Evolutionary conservation across 1,140 invertebrate species (phyloP).

Genomic region (Mylabris phalerata): DNA sequence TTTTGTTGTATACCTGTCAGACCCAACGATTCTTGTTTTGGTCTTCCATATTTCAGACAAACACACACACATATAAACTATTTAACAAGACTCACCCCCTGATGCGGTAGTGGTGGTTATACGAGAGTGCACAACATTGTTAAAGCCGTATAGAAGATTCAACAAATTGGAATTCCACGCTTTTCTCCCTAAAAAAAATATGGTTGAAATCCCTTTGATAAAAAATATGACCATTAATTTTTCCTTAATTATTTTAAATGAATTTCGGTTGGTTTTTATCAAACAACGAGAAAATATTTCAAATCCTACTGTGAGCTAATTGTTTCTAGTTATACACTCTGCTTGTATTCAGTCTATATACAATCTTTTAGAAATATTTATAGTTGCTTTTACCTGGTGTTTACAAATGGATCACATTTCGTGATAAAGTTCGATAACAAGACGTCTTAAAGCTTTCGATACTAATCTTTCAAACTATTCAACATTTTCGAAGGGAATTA

Average conservation of each 20-base stretch:
- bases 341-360: background rate
- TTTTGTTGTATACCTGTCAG: slow-evolving; percentile 12
- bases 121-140: background rate
- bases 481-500: no score
- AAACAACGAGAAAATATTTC: slow-evolving; percentile 1
- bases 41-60: slow-evolving; percentile 1
- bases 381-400: slow-evolving; percentile 13
- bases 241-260: background rate
- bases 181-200: slow-evolving; percentile 4
- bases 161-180: slow-evolving; percentile 5
- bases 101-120: background rate
- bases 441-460: no score
- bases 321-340: slow-evolving; percentile 5
- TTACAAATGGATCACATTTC: slow-evolving; percentile 13
- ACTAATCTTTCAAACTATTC: no score
- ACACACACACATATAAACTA: slow-evolving; percentile 1
- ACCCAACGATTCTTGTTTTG: slow-evolving; percentile 10
- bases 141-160: slow-evolving; percentile 4
- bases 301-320: slow-evolving; percentile 9
- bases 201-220: background rate
- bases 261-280: slow-evolving; percentile 6
- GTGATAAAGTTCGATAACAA: slow-evolving; percentile 2
- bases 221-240: slow-evolving; percentile 2
- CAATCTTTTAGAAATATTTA: slow-evolving; percentile 7
- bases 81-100: slow-evolving; percentile 10